These are phyloP conservation scores for Proteles cristata DNA, from an alignment of 2,113 vertebrate species.

Conservation along the genomic window DNA sequence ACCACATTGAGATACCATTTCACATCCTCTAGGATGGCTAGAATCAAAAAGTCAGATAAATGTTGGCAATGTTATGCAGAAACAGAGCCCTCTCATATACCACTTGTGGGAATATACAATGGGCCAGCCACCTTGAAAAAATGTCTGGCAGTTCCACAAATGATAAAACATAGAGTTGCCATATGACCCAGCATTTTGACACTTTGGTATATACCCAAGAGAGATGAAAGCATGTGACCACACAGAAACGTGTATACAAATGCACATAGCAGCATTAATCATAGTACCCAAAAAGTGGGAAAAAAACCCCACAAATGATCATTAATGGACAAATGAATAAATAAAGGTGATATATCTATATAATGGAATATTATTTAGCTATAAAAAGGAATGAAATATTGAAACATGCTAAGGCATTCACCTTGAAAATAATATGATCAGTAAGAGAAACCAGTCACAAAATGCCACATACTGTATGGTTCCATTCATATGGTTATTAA, in stretches of 20 bases:
- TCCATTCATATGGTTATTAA: not conserved
- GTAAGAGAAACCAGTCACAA: not conserved
- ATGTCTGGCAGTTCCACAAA: not conserved
- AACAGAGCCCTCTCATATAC: not conserved
- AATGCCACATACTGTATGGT: not conserved
- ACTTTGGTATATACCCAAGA: not conserved
- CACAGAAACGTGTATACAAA: too few species aligned
- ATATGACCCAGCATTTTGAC: not conserved
- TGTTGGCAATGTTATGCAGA: not conserved
- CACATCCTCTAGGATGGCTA: not conserved
- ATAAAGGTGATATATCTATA: not conserved
- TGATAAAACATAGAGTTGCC: not conserved
- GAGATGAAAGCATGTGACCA: too few species aligned
- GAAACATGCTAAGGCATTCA: not conserved
- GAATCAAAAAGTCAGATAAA: not conserved
- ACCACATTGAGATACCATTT: not conserved
- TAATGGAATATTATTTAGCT: not conserved
- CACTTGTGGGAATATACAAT: not conserved
- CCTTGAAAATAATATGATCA: not conserved
- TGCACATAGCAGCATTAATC: not conserved
- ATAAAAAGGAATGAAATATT: not conserved
- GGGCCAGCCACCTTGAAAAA: not conserved
- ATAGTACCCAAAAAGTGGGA: not conserved
- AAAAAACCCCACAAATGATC: not conserved
- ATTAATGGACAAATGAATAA: not conserved